Evolutionary conservation across 1,140 invertebrate genomes (phyloP).

Genomic region (Megathymus violae): DNA sequence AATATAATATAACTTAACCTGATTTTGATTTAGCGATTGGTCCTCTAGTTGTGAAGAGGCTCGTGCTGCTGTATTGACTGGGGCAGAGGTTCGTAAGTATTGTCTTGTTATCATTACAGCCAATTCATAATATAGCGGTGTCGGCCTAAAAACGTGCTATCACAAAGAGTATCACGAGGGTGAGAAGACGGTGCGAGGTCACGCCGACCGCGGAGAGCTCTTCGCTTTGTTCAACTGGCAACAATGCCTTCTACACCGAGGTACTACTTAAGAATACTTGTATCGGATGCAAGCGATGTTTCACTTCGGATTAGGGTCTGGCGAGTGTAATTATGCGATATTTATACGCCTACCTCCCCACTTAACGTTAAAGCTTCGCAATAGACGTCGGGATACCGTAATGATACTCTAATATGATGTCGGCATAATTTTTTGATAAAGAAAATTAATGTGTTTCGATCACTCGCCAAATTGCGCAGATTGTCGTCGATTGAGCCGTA

Average conservation of each 20-base stretch:
- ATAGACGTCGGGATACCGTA: constrained; percentile 41
- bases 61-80: constrained; percentile 11
- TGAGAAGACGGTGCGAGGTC: constrained; percentile 62
- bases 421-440: constrained; percentile 55
- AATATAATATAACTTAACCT: too few relatives aligned
- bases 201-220: constrained; percentile 67
- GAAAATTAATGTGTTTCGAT: constrained; percentile 49
- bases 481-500: constrained; percentile 53
- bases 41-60: constrained; percentile 13
- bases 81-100: background rate
- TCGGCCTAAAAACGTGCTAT: constrained; percentile 76
- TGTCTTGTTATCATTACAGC: constrained; percentile 50
- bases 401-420: constrained; percentile 42
- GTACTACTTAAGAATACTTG: constrained; percentile 62
- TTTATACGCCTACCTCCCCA: constrained; percentile 52
- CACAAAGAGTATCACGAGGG: constrained; percentile 70
- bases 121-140: constrained; percentile 52
- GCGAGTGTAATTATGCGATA: constrained; percentile 64
- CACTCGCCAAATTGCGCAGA: constrained; percentile 58
- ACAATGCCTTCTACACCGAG: constrained; percentile 68
- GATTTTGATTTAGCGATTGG: constrained; percentile 13
- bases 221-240: constrained; percentile 77
- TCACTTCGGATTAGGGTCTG: constrained; percentile 67
- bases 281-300: constrained; percentile 77
- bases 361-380: constrained; percentile 48